Evolutionary conservation across 2,888 invertebrate species (phyloP).

Genomic region (Plemyria rubiginata): DNA sequence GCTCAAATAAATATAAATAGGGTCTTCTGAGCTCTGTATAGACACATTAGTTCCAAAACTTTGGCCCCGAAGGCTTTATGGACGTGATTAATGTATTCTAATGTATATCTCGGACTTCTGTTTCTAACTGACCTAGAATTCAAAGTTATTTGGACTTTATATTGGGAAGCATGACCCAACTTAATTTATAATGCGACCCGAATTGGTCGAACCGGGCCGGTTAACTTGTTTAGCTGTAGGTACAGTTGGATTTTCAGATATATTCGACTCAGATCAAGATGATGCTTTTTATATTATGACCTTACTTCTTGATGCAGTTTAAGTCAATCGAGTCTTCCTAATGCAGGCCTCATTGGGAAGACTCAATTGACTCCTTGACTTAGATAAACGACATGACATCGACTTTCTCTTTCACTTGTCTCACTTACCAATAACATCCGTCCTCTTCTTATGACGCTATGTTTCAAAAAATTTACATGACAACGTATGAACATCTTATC

Average conservation of each 20-base stretch:
- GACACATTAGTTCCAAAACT: conserved; percentile 38
- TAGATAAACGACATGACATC: too few relatives aligned
- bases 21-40: conserved; percentile 28
- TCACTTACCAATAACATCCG: too few relatives aligned
- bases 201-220: not conserved
- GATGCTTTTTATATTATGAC: too few relatives aligned
- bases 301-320: too few relatives aligned
- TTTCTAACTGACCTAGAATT: conserved; percentile 30
- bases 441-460: too few relatives aligned
- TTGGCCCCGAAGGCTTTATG: conserved; percentile 38
- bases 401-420: too few relatives aligned
- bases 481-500: too few relatives aligned
- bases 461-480: too few relatives aligned
- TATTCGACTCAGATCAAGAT: not conserved
- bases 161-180: not conserved
- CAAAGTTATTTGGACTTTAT: not conserved
- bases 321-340: too few relatives aligned
- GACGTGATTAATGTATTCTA: conserved; percentile 42
- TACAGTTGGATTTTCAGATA: not conserved
- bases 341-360: too few relatives aligned
- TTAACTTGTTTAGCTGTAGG: not conserved
- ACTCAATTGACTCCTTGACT: too few relatives aligned
- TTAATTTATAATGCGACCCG: conserved; percentile 4
- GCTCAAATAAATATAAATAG: conserved; percentile 41
- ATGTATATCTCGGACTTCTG: conserved; percentile 32